phyloP scores from a whole-genome alignment of 2,113 vertebrate species.

The Myotis brandtii region DNA sequence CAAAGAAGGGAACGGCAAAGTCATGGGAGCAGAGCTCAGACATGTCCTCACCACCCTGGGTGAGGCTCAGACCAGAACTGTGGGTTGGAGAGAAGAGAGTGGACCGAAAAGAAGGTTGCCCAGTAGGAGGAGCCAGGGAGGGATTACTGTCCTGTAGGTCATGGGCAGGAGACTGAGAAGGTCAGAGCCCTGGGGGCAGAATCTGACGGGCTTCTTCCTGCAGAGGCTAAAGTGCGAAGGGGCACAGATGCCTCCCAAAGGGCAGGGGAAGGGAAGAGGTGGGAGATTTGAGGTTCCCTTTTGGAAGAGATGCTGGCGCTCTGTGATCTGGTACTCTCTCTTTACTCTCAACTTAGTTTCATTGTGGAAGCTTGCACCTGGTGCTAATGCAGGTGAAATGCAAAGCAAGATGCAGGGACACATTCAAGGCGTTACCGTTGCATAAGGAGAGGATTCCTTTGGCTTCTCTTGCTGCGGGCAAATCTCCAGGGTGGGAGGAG shows the following conservation, averaged over 20 bases:
- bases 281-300: background rate
- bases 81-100: background rate
- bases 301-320: background rate
- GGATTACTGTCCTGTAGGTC: background rate
- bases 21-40: constrained; percentile 98
- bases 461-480: background rate
- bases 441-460: background rate
- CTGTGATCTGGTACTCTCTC: background rate
- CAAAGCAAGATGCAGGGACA: background rate
- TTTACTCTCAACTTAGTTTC: too few species aligned
- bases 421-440: background rate
- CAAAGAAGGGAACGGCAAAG: constrained; percentile 95
- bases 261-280: background rate
- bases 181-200: background rate
- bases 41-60: constrained; percentile 94
- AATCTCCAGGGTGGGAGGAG: background rate
- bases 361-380: background rate
- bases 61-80: constrained; percentile 67
- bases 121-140: background rate
- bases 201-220: background rate
- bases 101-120: background rate
- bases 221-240: background rate
- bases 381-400: background rate
- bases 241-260: background rate
- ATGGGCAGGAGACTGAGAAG: background rate